A percentile compares a stretch with the other conserved stretches of the same genome.
Evolutionary conservation across 2,888 invertebrate genomes (phyloP).

Genomic region (Drosophila meridionalis): DNA sequence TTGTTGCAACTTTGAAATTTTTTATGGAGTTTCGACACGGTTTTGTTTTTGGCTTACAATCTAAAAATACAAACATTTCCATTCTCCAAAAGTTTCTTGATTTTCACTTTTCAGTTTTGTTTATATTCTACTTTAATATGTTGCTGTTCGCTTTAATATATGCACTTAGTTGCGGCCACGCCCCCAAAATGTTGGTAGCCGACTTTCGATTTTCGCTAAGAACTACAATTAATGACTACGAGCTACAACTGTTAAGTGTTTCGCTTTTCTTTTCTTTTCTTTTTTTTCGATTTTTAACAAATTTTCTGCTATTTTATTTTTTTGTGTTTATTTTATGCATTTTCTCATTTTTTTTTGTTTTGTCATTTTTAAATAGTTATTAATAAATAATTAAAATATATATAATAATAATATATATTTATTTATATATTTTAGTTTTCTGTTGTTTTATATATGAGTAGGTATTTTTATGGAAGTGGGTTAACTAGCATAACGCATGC

Average conservation of each 20-base stretch:
- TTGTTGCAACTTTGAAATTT: slow-evolving; percentile 27
- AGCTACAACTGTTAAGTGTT: slow-evolving; percentile 71
- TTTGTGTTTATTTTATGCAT: slow-evolving; percentile 53
- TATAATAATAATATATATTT: slow-evolving; percentile 28
- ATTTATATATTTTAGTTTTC: slow-evolving; percentile 41
- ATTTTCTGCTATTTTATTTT: slow-evolving; percentile 47
- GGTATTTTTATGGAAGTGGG: slow-evolving; percentile 58
- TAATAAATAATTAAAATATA: slow-evolving; percentile 70
- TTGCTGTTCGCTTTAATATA: slow-evolving; percentile 56
- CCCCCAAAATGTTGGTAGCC: slow-evolving; percentile 44
- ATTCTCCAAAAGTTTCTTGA: slow-evolving; percentile 28
- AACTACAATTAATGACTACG: slow-evolving; percentile 79
- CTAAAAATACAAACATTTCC: slow-evolving; percentile 68
- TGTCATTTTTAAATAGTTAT: slow-evolving; percentile 67
- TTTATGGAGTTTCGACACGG: slow-evolving; percentile 46
- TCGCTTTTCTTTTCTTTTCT: slow-evolving; percentile 6
- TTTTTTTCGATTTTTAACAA: slow-evolving; percentile 54
- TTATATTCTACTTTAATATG: slow-evolving; percentile 33
- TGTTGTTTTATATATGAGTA: slow-evolving; percentile 47
- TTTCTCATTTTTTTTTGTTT: slow-evolving; percentile 59
- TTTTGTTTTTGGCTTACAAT: slow-evolving; percentile 35
- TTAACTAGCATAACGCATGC: slow-evolving; percentile 49
- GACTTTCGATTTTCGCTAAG: slow-evolving; percentile 71
- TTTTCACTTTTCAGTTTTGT: slow-evolving; percentile 7
- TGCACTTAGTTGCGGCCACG: slow-evolving; percentile 75